phyloP scores from a whole-genome alignment of 2,797 vertebrate genomes.

The Crypturellus tataupa region DNA sequence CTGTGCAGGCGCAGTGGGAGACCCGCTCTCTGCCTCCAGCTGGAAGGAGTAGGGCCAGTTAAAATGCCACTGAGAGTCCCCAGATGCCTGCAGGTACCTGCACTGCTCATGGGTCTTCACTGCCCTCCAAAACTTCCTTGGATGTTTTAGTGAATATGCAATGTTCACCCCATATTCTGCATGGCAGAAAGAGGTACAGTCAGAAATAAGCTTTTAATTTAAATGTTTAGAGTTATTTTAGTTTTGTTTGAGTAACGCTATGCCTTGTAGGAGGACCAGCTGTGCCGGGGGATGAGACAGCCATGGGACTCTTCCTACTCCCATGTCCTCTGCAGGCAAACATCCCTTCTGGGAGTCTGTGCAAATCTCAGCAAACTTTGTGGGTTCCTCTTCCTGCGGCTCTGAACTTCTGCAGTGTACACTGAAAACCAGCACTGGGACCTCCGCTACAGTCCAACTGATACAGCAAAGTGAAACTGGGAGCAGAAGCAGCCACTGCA shows the following conservation, averaged over 20 bases:
- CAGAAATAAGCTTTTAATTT: background rate
- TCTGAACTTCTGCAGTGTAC: background rate
- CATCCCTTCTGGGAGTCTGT: background rate
- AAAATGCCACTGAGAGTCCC: conserved; percentile 1
- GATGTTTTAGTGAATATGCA: background rate
- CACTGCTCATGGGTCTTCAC: background rate
- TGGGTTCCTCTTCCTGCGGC: background rate
- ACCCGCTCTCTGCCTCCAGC: background rate
- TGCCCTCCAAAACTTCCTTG: background rate
- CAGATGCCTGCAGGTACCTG: background rate
- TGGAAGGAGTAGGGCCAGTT: background rate
- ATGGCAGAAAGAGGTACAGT: background rate
- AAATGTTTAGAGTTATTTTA: background rate
- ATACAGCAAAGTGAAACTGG: background rate
- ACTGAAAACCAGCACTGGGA: background rate
- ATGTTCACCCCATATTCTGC: background rate
- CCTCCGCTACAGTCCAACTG: background rate
- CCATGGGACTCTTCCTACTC: background rate
- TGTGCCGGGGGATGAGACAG: background rate
- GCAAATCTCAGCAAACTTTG: background rate
- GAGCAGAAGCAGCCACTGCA: background rate
- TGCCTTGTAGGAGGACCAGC: background rate
- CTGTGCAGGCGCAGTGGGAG: conserved; percentile 2
- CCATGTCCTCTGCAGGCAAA: background rate
- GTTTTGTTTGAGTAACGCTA: background rate